Percentiles rank a stretch among this genome's conserved stretches.
Conservation (phyloP, 2,888 invertebrate species). For the Pterostichus niger region DNA sequence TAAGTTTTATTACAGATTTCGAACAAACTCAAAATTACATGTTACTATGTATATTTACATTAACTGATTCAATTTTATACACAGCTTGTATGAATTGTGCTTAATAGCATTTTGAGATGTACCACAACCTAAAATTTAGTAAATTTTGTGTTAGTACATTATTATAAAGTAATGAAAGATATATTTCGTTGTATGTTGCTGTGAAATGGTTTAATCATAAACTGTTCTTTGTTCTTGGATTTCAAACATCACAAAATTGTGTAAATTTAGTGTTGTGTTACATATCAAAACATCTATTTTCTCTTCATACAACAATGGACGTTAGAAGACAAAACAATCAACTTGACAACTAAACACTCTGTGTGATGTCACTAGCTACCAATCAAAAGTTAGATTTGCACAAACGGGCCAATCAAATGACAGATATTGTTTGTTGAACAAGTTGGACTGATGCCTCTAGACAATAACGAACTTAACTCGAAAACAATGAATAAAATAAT, state of each 20-base stretch:
- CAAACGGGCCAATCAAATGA: too few relatives aligned
- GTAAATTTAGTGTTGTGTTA: neutral
- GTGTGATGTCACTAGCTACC: neutral
- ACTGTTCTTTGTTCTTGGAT: neutral
- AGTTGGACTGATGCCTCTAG: neutral
- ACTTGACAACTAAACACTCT: neutral
- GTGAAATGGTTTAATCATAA: neutral
- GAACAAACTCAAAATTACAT: conserved; percentile 37
- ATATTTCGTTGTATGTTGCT: conserved; percentile 20
- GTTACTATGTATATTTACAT: conserved; percentile 36
- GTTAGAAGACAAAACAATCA: conserved; percentile 7
- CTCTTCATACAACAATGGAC: conserved; percentile 27
- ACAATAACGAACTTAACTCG: neutral
- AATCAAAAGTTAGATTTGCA: too few relatives aligned
- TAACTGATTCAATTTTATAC: conserved; percentile 41
- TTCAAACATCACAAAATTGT: neutral
- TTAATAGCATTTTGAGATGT: neutral
- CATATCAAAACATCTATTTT: neutral
- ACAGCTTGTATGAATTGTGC: conserved; percentile 13
- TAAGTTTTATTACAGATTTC: neutral
- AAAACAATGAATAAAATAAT: too few relatives aligned
- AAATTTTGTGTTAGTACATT: neutral
- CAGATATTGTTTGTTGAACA: conserved; percentile 9
- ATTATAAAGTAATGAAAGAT: conserved; percentile 6
- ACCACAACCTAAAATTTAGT: neutral